phyloP scores from a whole-genome alignment of 2,888 invertebrate species.

The Mesochorus sp. region DNA sequence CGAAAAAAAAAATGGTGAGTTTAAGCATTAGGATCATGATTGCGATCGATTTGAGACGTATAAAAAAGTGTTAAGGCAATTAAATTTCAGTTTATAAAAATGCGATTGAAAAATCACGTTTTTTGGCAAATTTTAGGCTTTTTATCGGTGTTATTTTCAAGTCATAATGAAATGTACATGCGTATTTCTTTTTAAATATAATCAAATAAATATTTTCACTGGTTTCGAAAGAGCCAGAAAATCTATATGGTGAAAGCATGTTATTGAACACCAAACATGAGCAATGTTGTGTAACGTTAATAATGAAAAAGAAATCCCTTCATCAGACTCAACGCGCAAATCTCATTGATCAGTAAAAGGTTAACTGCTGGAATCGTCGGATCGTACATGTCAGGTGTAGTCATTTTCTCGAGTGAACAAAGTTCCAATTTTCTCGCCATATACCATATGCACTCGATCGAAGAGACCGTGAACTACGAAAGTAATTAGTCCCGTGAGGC shows the following conservation, averaged over 20 bases:
- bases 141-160: no score
- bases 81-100: no score
- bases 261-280: background rate
- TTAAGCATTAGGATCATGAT: no score
- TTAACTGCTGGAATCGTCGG: constrained; percentile 28
- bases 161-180: no score
- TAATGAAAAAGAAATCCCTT: background rate
- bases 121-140: background rate
- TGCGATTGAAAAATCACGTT: background rate
- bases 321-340: background rate
- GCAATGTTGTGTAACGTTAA: background rate
- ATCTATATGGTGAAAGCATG: no score
- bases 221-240: no score
- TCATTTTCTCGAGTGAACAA: constrained; percentile 20
- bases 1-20: no score
- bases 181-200: no score
- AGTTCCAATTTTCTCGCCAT: constrained; percentile 35
- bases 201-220: no score
- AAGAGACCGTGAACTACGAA: constrained; percentile 31
- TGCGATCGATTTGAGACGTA: no score
- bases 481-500: constrained; percentile 54
- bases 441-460: constrained; percentile 33
- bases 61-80: no score
- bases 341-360: constrained; percentile 15
- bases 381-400: constrained; percentile 11